These are phyloP conservation scores for Iselma pallidipennis DNA, from an alignment of 2,888 invertebrate genomes.

Conservation along the genomic window DNA sequence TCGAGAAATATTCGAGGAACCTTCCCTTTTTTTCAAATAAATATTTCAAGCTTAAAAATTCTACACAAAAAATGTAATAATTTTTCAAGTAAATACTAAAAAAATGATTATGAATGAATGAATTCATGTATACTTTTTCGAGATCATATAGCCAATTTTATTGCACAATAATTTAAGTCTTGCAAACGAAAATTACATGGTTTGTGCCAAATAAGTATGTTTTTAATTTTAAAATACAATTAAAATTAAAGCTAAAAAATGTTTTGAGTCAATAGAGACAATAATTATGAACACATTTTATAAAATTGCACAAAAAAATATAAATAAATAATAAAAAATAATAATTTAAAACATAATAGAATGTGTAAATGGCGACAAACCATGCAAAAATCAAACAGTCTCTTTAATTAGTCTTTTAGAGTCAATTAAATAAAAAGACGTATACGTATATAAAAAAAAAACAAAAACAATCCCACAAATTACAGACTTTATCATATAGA, in stretches of 20 bases:
- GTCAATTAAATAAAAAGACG: too few species aligned
- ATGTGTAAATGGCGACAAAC: constrained; percentile 16
- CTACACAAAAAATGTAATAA: constrained; percentile 2
- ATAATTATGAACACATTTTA: constrained; percentile 1
- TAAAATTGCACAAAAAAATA: not conserved
- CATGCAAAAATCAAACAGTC: constrained; percentile 23
- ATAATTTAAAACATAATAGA: not conserved
- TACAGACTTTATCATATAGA: constrained; percentile 1
- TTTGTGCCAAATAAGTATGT: constrained; percentile 13
- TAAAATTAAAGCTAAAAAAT: not conserved
- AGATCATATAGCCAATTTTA: constrained; percentile 19
- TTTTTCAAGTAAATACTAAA: not conserved
- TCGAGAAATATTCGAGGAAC: constrained; percentile 21
- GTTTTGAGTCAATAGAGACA: not conserved
- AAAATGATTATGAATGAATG: constrained; percentile 10
- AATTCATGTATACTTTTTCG: constrained; percentile 3
- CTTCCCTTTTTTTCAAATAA: not conserved
- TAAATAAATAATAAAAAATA: not conserved
- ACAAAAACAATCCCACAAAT: constrained; percentile 21
- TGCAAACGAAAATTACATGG: constrained; percentile 14
- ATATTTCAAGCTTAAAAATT: not conserved
- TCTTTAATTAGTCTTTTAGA: constrained; percentile 26
- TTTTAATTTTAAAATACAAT: not conserved
- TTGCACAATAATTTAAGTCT: constrained; percentile 21
- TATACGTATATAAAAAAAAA: too few species aligned